Evolutionary conservation across 2,113 vertebrate genomes (phyloP), one percentile per base, ranked within the genome.

Genomic region (Eptesicus fuscus): DNA sequence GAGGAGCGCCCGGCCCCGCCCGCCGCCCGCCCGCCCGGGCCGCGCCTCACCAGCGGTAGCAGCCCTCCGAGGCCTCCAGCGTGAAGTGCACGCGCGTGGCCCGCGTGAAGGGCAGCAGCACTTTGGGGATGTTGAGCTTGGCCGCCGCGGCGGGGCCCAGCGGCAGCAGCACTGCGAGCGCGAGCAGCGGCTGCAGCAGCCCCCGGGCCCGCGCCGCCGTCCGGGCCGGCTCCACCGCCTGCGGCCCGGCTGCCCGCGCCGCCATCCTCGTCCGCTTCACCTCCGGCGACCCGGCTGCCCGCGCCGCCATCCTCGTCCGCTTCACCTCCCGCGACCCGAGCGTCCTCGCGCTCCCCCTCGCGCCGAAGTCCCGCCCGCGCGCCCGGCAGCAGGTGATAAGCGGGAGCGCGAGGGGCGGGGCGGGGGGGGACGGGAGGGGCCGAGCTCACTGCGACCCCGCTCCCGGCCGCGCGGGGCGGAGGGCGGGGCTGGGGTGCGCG

Each of bases 31-130:
- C 22, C 6, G 69, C 30, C 37, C 37, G 37, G 37, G 3, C 37
- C 74, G 37, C 69, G 80, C 83, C 99, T 99, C 97, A 99, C 99
- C 99, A 99, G 98, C 98, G 99, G 98, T 99, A 99, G 98, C 99
- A 99, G 80, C 99, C 99, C 49, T 99, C 99, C 17, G 99, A 99
- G 28, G 99, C 99, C 96, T 99, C 99, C 98, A 99, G 94, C 7
- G 99, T 99, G 98, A 99, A 99, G 98, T 99, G 99, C 59, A 99
- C 99, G 84, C 97, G 98, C 49, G 99, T 99, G 83, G 98, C 97
- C 86, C 99, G 98, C 35, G 99, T 98, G 86, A 99, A 99, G 17
- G 99, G 99, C 13, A 99, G 97, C 96, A 99, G 96, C 90, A 99
- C 99, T 97, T 99, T 99, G 87, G 99, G 99, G 4, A 99, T 99